Evolutionary conservation across 2,888 invertebrate genomes (phyloP).

Genomic region (Sisyra nigra): DNA sequence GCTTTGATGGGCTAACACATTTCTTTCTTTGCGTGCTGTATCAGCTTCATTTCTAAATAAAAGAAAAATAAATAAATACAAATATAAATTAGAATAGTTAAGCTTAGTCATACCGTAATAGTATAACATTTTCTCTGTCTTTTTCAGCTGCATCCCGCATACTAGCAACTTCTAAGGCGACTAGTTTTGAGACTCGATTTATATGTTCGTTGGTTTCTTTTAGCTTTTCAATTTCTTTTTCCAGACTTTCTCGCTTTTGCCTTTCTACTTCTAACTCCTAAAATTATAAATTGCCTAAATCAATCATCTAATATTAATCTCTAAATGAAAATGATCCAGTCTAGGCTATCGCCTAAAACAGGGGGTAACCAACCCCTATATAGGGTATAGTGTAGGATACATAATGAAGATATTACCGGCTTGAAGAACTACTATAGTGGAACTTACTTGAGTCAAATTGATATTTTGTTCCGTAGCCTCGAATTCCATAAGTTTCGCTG

Average conservation of each 20-base stretch:
- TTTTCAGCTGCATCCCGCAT: constrained; percentile 43
- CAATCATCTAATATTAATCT: too few relatives aligned
- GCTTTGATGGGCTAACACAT: constrained; percentile 50
- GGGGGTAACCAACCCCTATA: too few relatives aligned
- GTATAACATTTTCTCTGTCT: constrained; percentile 39
- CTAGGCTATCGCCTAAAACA: too few relatives aligned
- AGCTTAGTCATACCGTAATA: constrained; percentile 24
- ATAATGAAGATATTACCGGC: too few relatives aligned
- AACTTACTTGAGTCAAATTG: constrained; percentile 33
- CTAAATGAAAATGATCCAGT: too few relatives aligned
- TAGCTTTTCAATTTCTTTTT: constrained; percentile 35
- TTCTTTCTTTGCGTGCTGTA: constrained; percentile 43
- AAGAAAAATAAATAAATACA: constrained; percentile 4
- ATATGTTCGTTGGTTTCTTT: constrained; percentile 40
- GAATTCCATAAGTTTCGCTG: constrained; percentile 48
- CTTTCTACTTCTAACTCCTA: constrained; percentile 37
- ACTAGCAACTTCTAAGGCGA: constrained; percentile 45
- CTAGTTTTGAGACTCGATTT: constrained; percentile 44
- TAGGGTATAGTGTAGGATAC: too few relatives aligned
- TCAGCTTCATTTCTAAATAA: constrained; percentile 37
- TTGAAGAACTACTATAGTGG: too few relatives aligned
- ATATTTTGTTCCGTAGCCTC: constrained; percentile 50
- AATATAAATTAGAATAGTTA: not conserved
- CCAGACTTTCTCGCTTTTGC: constrained; percentile 29
- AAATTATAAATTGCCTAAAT: constrained; percentile 7